phyloP scores from a whole-genome alignment of 2,797 vertebrate species.

The Anas acuta region DNA sequence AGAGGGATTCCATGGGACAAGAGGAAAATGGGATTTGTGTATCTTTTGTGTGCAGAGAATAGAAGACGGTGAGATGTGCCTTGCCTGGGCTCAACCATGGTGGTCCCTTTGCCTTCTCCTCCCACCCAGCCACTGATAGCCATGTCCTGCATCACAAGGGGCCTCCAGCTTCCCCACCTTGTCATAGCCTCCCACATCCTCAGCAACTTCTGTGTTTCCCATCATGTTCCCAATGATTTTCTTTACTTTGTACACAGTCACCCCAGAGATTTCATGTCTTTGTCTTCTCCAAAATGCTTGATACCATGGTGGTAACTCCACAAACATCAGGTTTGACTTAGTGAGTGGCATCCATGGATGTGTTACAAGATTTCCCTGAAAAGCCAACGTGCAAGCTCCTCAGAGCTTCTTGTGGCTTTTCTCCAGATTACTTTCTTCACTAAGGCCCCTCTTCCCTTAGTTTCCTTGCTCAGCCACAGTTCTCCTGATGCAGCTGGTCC shows the following conservation, averaged over 20 bases:
- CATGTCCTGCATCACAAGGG: accelerated
- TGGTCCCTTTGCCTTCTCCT: neutral
- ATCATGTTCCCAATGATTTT: neutral
- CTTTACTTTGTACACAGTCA: neutral
- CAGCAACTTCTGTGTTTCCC: neutral
- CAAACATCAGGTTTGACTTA: neutral
- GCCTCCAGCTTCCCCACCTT: neutral
- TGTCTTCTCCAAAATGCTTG: neutral
- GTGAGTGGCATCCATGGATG: neutral
- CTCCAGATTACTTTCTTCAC: neutral
- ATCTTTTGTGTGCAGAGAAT: neutral
- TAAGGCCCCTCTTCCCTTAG: neutral
- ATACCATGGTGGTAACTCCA: neutral
- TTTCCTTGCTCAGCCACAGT: neutral
- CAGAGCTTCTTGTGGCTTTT: neutral
- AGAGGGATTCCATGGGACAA: neutral
- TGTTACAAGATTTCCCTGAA: neutral
- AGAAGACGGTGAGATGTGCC: neutral
- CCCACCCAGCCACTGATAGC: neutral
- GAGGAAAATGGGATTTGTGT: neutral
- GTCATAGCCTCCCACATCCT: neutral
- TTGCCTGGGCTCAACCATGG: neutral
- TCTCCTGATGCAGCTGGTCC: neutral
- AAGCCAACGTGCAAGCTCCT: neutral
- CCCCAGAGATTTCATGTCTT: neutral